These are phyloP conservation scores for Lithodes maja DNA, from an alignment of 2,888 invertebrate genomes.

Conservation along the genomic window DNA sequence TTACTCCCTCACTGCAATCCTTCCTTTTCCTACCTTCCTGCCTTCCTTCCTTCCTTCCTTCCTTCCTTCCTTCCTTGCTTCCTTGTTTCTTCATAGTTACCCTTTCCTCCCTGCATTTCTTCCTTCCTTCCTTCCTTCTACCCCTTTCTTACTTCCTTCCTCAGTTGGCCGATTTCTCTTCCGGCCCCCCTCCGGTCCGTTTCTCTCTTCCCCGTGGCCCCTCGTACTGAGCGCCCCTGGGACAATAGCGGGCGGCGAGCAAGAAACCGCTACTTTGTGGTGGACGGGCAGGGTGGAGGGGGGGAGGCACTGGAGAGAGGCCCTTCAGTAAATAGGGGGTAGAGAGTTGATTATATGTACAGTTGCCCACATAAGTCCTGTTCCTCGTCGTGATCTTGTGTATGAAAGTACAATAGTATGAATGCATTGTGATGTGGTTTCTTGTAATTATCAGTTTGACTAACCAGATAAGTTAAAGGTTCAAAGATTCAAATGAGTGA, in stretches of 20 bases:
- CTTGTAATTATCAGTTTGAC: too few relatives aligned
- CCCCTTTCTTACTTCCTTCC: neutral
- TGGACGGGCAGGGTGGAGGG: neutral
- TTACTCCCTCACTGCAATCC: neutral
- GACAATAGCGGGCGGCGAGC: neutral
- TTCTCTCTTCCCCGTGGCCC: neutral
- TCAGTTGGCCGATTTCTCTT: neutral
- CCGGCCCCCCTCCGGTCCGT: neutral
- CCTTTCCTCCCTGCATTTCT: neutral
- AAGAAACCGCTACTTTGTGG: conserved; percentile 10
- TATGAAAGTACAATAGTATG: too few relatives aligned
- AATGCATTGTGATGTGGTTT: too few relatives aligned
- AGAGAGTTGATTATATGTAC: too few relatives aligned
- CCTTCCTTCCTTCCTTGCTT: neutral
- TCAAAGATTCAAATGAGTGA: too few relatives aligned
- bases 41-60: neutral
- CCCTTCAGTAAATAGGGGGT: neutral
- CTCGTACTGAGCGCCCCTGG: neutral
- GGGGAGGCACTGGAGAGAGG: neutral
- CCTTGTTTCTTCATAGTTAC: neutral
- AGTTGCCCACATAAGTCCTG: too few relatives aligned
- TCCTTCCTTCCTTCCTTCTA: neutral
- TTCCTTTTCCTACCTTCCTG: neutral
- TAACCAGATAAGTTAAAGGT: too few relatives aligned
- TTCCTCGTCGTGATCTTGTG: too few relatives aligned